phyloP scores from a whole-genome alignment of 2,113 vertebrate species.

The Pelvicachromis taeniatus region DNA sequence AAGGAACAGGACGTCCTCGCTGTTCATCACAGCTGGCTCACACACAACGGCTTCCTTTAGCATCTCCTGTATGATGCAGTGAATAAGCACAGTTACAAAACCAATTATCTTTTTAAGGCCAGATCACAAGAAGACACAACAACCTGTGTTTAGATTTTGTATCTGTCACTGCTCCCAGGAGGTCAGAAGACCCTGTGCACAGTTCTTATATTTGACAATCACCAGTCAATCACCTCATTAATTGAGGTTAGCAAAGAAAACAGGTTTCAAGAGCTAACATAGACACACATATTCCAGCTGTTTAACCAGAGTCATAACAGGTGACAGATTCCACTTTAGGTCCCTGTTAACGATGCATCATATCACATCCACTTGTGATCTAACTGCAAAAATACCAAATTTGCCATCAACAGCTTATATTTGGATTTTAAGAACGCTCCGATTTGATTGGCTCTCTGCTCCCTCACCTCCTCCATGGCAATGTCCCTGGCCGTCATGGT shows the following conservation, averaged over 20 bases:
- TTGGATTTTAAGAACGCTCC: background rate
- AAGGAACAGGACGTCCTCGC: slow-evolving; percentile 77
- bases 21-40: slow-evolving; percentile 75
- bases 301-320: background rate
- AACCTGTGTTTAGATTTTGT: background rate
- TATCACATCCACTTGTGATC: background rate
- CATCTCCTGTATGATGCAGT: slow-evolving; percentile 69
- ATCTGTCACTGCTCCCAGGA: background rate
- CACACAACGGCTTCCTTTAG: slow-evolving; percentile 71
- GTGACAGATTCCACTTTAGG: background rate
- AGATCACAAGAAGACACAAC: background rate
- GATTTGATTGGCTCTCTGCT: background rate
- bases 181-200: background rate
- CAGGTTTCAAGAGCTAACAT: background rate
- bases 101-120: background rate
- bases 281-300: background rate
- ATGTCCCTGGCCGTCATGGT: slow-evolving; percentile 47
- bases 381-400: background rate
- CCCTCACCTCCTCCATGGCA: slow-evolving; percentile 61
- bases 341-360: background rate
- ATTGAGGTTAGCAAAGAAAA: background rate
- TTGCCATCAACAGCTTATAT: background rate
- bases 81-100: background rate
- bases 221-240: background rate
- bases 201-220: background rate